Evolutionary conservation across 53 echinoderm and acorn worm genomes (phyloP).

Genomic region (Zoroaster sp.): DNA sequence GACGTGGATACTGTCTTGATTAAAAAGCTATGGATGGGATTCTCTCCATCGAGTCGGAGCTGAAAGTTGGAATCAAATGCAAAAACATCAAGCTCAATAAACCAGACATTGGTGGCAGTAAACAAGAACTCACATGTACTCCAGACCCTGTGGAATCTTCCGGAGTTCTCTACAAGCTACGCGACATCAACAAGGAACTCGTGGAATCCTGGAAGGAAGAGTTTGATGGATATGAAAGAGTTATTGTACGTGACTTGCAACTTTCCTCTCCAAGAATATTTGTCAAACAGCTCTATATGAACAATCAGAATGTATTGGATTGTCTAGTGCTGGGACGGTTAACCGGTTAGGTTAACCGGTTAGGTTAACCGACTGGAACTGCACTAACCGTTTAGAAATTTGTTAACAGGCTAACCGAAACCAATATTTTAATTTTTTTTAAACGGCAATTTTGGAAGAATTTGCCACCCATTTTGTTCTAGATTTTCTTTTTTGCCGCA

Average conservation of each 20-base stretch:
- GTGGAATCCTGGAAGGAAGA: conserved; percentile 83
- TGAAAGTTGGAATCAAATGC: conserved; percentile 78
- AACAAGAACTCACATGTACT: neutral
- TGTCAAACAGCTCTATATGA: neutral
- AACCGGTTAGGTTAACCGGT: no score
- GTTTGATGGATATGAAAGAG: conserved; percentile 82
- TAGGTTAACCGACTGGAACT: no score
- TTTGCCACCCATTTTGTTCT: no score
- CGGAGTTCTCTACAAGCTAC: conserved; percentile 82
- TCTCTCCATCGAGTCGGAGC: conserved; percentile 39
- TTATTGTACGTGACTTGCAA: conserved; percentile 67
- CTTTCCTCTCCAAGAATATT: neutral
- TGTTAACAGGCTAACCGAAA: no score
- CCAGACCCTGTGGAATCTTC: conserved; percentile 58
- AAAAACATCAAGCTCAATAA: conserved; percentile 86
- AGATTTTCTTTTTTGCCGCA: no score
- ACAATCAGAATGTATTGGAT: neutral
- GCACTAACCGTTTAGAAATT: no score
- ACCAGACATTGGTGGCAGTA: conserved; percentile 59
- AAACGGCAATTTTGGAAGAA: no score
- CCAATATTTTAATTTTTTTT: no score
- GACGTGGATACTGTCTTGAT: neutral
- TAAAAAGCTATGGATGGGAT: conserved; percentile 70
- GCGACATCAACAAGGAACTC: conserved; percentile 90
- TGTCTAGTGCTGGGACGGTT: neutral